Percentiles rank a stretch among this genome's conserved stretches.
Evolutionary conservation across 2,113 vertebrate genomes (phyloP).

Genomic region (Eubucco bourcierii): DNA sequence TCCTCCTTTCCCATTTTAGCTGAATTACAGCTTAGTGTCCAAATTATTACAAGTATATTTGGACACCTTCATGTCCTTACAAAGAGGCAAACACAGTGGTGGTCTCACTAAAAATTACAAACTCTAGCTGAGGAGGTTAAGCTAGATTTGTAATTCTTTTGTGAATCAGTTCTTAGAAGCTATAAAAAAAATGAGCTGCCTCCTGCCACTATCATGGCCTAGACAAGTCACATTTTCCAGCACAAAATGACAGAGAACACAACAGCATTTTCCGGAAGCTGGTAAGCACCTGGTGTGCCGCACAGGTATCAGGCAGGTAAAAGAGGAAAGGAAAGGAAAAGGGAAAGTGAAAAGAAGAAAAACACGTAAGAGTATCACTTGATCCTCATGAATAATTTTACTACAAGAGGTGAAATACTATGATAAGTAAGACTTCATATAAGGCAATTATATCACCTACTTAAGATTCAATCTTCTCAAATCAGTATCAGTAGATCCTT

Average conservation of each 20-base stretch:
- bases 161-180: not conserved
- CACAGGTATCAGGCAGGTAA: not conserved
- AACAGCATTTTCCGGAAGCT: not conserved
- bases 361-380: not conserved
- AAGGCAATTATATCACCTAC: not conserved
- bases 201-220: not conserved
- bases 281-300: not conserved
- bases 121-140: not conserved
- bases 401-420: not conserved
- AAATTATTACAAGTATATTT: not conserved
- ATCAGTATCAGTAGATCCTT: not conserved
- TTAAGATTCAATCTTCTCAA: not conserved
- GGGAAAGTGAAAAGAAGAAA: not conserved
- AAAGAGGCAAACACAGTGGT: rapidly evolving
- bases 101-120: not conserved
- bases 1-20: not conserved
- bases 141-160: not conserved
- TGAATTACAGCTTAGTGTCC: not conserved
- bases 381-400: not conserved
- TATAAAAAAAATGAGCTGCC: not conserved
- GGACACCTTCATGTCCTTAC: not conserved
- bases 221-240: rapidly evolving
- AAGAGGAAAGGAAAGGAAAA: not conserved
- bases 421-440: not conserved
- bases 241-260: not conserved